Evolutionary conservation across 2,797 vertebrate genomes (phyloP), one percentile per base, ranked within the genome.

Genomic region (Melanotaenia nigrans): DNA sequence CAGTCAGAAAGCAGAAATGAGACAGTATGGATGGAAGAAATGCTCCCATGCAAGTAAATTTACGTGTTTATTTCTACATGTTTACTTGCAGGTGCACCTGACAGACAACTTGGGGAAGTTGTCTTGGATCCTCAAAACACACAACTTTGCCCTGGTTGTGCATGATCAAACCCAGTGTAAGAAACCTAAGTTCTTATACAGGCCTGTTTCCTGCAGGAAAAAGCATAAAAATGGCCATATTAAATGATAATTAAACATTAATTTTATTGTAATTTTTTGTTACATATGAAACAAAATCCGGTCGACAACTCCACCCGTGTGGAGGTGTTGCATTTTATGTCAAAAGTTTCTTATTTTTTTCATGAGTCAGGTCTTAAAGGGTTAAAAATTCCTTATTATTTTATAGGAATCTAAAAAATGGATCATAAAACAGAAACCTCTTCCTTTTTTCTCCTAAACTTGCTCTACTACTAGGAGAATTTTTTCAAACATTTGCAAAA

Each of bases 161-260:
- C 95, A 95, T 0, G 94, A 97, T 54, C 95, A 96, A 54, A 95
- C 94, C 81, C 95, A 96, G 0, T 95, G 97, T 97, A 85, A 96
- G 96, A 74, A 11, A 42, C 1, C 8, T 59, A 4, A 8, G 16
- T 38, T 70, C 5, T 12, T 58, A 55, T 45, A 33, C 32, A 33
- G 32, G 32, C 32, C 32, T 33, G 32, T 33, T 33, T 33, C 32
- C 32, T 33, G 32, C 32, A 33, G 32, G 32, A 33, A 33, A 33
- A 33, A 33, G 32, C 32, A 33, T 33, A 33, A 33, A 30, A 33
- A 33, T 33, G 32, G 32, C 7, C 7, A 33, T 33, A 33, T 33
- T 33, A 33, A 33, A 33, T 33, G 32, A 33, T 33, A 33, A 33
- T 33, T 33, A 33, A 7, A 8, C 32, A 33, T 6, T 33, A 6